These are phyloP conservation scores for Onychomys arenicola DNA, from an alignment of 2,797 vertebrate genomes.

Conservation along the genomic window DNA sequence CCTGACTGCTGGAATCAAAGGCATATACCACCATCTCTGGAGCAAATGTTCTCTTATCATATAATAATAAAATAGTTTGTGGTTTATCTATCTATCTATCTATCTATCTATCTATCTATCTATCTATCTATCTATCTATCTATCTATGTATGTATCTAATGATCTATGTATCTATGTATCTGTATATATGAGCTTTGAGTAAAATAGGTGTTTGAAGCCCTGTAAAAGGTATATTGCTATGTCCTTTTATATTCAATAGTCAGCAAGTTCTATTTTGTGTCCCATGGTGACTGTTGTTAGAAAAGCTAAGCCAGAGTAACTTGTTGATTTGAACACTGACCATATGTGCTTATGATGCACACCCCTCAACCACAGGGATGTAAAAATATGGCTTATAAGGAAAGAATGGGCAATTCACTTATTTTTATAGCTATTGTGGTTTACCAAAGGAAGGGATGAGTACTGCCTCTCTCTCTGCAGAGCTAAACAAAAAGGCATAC, in stretches of 20 bases:
- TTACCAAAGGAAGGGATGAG: conserved; percentile 12
- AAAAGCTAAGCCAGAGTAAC: neutral
- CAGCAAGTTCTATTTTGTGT: neutral
- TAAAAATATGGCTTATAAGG: neutral
- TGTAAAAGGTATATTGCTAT: neutral
- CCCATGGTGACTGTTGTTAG: neutral
- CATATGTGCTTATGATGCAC: neutral
- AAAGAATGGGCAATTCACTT: neutral
- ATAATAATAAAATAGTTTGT: conserved; percentile 55
- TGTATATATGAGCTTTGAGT: neutral
- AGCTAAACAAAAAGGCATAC: neutral
- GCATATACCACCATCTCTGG: neutral
- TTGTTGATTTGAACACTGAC: conserved; percentile 8
- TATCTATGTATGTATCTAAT: no score
- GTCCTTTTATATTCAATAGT: neutral
- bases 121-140: no score
- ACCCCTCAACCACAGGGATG: neutral
- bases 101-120: no score
- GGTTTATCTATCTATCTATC: neutral
- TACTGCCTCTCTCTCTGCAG: neutral
- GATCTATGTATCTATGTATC: neutral
- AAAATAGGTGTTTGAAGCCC: neutral
- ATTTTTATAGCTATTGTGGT: neutral
- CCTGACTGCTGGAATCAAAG: neutral
- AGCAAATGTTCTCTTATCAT: neutral